Conservation (phyloP, 2,113 vertebrate genomes). For the Siniperca chuatsi region DNA sequence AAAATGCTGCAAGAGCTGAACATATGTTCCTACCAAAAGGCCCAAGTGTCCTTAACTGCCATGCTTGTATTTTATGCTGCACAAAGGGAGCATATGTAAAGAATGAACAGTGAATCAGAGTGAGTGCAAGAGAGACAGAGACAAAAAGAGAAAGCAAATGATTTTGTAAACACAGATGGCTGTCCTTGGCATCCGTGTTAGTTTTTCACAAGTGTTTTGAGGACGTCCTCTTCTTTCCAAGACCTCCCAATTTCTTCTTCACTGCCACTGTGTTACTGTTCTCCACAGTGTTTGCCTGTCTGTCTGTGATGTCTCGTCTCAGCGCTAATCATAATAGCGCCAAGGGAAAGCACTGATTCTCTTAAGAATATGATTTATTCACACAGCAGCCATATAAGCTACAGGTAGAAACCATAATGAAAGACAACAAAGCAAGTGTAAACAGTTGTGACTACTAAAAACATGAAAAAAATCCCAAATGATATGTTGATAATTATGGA, state of each 20-base stretch:
- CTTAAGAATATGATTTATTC: conserved; percentile 7
- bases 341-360: background rate
- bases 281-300: conserved; percentile 64
- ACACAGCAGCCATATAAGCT: conserved; percentile 2
- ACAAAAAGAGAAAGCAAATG: conserved; percentile 73
- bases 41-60: conserved; percentile 75
- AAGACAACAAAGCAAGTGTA: background rate
- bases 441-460: background rate
- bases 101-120: conserved; percentile 78
- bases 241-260: conserved; percentile 73
- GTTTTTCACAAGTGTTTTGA: conserved; percentile 82
- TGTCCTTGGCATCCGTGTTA: conserved; percentile 78
- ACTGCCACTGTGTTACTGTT: conserved; percentile 62
- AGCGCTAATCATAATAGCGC: conserved; percentile 44
- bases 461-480: background rate
- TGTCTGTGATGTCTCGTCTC: conserved; percentile 48
- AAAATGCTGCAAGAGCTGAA: conserved; percentile 70
- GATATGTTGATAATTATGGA: background rate
- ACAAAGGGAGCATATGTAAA: conserved; percentile 83
- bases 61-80: conserved; percentile 72
- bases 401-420: conserved; percentile 7
- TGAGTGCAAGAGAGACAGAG: conserved; percentile 73
- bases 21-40: conserved; percentile 78
- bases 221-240: conserved; percentile 78
- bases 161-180: conserved; percentile 83